Percentiles rank a stretch among this genome's conserved stretches.
Evolutionary conservation across 2,113 vertebrate species (phyloP).

Genomic region (Pedetes capensis): DNA sequence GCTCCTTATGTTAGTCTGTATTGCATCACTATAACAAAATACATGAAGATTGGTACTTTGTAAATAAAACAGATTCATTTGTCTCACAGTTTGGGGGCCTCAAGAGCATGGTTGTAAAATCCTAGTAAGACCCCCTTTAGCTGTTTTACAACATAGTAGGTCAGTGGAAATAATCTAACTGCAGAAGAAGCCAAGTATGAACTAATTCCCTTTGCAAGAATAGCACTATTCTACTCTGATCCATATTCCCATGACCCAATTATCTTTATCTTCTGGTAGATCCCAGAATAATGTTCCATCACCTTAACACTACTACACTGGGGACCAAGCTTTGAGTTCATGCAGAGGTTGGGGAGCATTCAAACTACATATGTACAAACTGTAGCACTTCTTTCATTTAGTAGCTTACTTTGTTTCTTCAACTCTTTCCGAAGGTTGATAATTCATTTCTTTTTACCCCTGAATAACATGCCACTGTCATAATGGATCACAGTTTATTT

Average conservation of each 20-base stretch:
- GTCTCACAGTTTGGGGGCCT: not conserved
- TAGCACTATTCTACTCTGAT: not conserved
- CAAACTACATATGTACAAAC: not conserved
- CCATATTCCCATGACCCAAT: not conserved
- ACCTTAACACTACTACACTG: not conserved
- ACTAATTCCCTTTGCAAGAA: not conserved
- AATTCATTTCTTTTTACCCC: not conserved
- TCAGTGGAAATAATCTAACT: not conserved
- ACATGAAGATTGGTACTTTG: not conserved
- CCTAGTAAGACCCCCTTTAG: not conserved
- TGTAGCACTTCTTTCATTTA: not conserved
- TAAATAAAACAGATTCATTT: not conserved
- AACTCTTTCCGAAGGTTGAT: not conserved
- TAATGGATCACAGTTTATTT: not conserved
- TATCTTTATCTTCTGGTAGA: not conserved
- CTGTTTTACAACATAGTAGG: not conserved
- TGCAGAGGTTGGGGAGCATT: not conserved
- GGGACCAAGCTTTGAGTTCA: not conserved
- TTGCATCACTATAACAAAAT: not conserved
- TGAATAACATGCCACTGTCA: not conserved
- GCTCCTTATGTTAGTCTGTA: not conserved
- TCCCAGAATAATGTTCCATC: not conserved
- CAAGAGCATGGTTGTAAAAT: accelerated
- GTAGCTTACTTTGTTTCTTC: not conserved
- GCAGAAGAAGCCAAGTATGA: too few species aligned